Evolutionary conservation across 2,888 invertebrate genomes (phyloP), one percentile per base, ranked within the genome.

Genomic region (Tetrapedia diversipes): DNA sequence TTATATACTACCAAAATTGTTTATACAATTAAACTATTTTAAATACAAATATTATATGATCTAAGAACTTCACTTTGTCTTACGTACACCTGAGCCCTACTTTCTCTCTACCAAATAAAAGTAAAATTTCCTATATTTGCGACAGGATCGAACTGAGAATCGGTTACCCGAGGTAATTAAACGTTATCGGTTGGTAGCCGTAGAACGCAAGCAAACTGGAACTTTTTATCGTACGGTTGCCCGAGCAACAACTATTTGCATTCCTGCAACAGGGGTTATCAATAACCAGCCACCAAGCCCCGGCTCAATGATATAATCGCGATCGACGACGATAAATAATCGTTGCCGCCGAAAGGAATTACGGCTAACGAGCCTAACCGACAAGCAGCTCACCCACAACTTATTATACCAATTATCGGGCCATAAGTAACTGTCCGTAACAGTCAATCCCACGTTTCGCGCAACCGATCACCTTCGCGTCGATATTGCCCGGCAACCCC

Each of bases 321-420:
- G 51, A 75, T 69, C 49, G 68, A 10, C 51, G 41, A 51, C 69
- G 72, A 79, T 77, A 79, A 79, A 77, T 79, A 77, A 79, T 69
- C 66, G 77, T 57, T 32, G 39, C 68, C 79, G 77, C 76, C 77
- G 66, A 76, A 78, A 70, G 76, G 76, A 78, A 66, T 78, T 78
- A 76, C 76, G 32, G 14, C 69, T 76, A 78, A 78, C 70, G 70
- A 78, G 60, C 70, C 69, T n/a, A n/a, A 65, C 60, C 51, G 65
- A 65, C 73, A 45, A 49, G 51, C 56, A 53, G 67, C 68, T 74
- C 77, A 54, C 77, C 77, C 75, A 49, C 77, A 75, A 77, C 77
- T 69, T 75, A 77, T 78, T 76, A 74, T 56, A 76, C 69, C 76
- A 78, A 76, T 78, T 76, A 76, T 66, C 77, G 57, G 63, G 61